Evolutionary conservation across 2,888 invertebrate species (phyloP), one percentile per base, ranked within the genome.

Genomic region (Drosophila mimica): DNA sequence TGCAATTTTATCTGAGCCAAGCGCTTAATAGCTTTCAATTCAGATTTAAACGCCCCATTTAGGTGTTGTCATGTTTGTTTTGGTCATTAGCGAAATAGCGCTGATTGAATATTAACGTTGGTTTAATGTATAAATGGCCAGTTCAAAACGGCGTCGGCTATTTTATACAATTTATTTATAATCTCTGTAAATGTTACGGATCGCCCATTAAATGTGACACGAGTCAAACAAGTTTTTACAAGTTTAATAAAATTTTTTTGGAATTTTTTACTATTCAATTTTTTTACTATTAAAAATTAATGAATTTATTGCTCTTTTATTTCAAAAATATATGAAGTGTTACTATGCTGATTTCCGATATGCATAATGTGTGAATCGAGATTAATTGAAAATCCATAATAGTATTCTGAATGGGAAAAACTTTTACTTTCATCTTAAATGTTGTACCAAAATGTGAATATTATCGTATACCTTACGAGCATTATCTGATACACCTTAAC

Each of bases 31-130:
- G 74, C 72, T 51, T 73, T 78, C 63, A 70, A 83, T 68, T 68
- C 43, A 49, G 53, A 48, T 43, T 69, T 61, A 46, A 52, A 43
- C 25, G 60, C 61, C 61, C 65, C 64, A 67, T 79, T 70, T 60
- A 76, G 54, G 62, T 63, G 62, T 59, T 46, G 58, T 52, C 48
- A 28, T 76, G 69, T 89, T 89, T 78, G 67, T 49, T 46, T 46
- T 54, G 38, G 38, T 53, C 46, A 82, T 87, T 87, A 87, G 85
- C 90, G 56, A 56, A 75, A 54, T 49, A 61, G 6, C 60, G 87
- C 74, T 89, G 87, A 90, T 87, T 89, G 71, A 74, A 81, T 74
- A 64, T 82, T 79, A 81, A 74, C 77, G 72, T 78, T 74, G 62
- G 64, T 60, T 79, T 60, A 83, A 83, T 81, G 75, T 56, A 57